Base-by-base conservation (phyloP, 1,140 invertebrate genomes). In the Platyscapa corneri region DNA sequence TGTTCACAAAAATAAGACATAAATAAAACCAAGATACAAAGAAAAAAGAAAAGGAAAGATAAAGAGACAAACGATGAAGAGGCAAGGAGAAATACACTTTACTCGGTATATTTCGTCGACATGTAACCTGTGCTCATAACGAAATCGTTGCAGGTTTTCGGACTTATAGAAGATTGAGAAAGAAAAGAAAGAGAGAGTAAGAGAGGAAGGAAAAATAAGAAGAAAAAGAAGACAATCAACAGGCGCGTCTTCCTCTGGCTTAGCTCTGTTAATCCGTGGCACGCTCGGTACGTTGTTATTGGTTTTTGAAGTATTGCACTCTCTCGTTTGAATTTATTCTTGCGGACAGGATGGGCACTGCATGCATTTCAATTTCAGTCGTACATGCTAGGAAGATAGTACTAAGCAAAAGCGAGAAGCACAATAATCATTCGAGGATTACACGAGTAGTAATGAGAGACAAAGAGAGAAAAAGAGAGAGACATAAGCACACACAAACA, bases 181-280 rank as follows among this genome's bases (percentile, higher is more conserved):
- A 60, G 83, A 84, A 72, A 7, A 83, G 3, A 77, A 34, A 76
- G 7, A 65, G 39, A 42, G 23, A 64, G n/a, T 30, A 42, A 87
- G 83, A 84, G 86, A 86, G 86, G 65, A 74, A 39, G 32, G 18
- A 53, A 67, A 42, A 3, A 75, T 42, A 14, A 82, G 56, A 37
- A 53, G 23, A 56, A 67, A 64, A 27, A 72, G 7, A 34, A 83
- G 74, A 83, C 74, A 77, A 83, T 83, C 30, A 74, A 30, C 3
- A 60, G 16, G 16, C n/a, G 37, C 78, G 20, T 39, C 65, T 32
- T 82, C 30, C 39, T 23, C 14, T 82, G 76, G 18, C 23, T 20
- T 32, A 34, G 53, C 85, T 88, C 88, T 88, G 87, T 88, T 87
- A 88, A 87, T 85, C 86, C 56, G 84, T 79, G 60, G n/a, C 39